A percentile compares a stretch with the other conserved stretches of the same genome.
These are phyloP conservation scores for Caenorhabditis uteleia DNA, from an alignment of 2,888 invertebrate species.

Conservation along the genomic window DNA sequence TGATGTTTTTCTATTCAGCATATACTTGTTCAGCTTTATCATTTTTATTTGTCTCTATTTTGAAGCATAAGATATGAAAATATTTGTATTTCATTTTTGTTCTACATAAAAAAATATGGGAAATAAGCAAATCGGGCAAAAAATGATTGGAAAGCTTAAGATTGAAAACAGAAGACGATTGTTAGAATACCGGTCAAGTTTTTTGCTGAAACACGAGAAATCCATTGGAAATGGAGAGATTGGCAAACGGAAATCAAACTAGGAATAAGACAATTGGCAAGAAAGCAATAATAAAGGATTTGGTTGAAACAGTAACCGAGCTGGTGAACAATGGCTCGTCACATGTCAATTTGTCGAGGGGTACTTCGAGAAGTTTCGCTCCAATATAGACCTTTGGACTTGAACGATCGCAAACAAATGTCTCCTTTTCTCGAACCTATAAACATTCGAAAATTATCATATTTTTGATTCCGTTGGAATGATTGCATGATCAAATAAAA, in stretches of 20 bases:
- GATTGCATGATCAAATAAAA: no score
- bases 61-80: no score
- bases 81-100: no score
- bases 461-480: no score
- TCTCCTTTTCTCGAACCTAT: conserved; percentile 63
- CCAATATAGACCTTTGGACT: conserved; percentile 60
- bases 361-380: conserved; percentile 60
- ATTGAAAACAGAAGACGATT: no score
- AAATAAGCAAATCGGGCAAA: no score
- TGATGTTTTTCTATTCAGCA: no score
- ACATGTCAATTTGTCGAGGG: conserved; percentile 42
- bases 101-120: no score
- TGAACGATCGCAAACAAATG: conserved; percentile 59
- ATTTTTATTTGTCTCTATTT: no score
- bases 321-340: conserved; percentile 30
- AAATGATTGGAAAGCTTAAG: no score
- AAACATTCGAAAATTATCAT: not conserved
- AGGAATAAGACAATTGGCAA: conserved; percentile 1
- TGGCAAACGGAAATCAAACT: not conserved
- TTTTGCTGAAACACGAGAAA: conserved; percentile 35
- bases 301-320: no score
- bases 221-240: not conserved
- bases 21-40: no score
- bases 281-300: conserved; percentile 2
- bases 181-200: conserved; percentile 27